Evolutionary conservation across 1,140 invertebrate genomes (phyloP).

Genomic region (Dinoponera quadriceps): DNA sequence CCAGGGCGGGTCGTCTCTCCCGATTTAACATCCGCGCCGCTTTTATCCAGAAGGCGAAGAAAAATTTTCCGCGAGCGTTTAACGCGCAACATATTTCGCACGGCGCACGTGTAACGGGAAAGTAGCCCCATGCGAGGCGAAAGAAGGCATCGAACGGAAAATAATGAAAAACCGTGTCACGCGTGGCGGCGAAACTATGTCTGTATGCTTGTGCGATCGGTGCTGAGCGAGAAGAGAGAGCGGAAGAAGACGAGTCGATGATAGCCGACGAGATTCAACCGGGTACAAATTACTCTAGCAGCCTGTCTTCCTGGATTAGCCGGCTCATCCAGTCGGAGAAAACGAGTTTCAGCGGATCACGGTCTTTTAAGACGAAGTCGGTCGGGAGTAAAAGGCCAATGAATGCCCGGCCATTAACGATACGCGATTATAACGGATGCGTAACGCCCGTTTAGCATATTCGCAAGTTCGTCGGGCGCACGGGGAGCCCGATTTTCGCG

Average conservation of each 20-base stretch:
- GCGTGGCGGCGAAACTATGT: constrained; percentile 3
- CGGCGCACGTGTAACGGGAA: constrained; percentile 24
- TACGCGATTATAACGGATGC: constrained; percentile 29
- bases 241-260: neutral
- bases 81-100: too few species aligned
- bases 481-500: neutral
- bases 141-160: neutral
- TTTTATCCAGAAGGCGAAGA: neutral
- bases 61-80: too few species aligned
- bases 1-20: neutral
- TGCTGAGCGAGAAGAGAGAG: neutral
- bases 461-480: neutral
- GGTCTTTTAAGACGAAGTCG: constrained; percentile 47
- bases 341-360: constrained; percentile 71
- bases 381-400: constrained; percentile 13
- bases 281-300: constrained; percentile 66
- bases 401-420: constrained; percentile 18
- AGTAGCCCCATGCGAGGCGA: constrained; percentile 1
- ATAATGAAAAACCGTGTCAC: constrained; percentile 32
- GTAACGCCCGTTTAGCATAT: constrained; percentile 13
- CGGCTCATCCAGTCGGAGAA: constrained; percentile 70
- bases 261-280: neutral
- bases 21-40: constrained; percentile 9
- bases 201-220: constrained; percentile 3
- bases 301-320: constrained; percentile 71